Evolutionary conservation across 2,113 vertebrate species (phyloP), one percentile per base, ranked within the genome.

Genomic region (Theropithecus gelada): DNA sequence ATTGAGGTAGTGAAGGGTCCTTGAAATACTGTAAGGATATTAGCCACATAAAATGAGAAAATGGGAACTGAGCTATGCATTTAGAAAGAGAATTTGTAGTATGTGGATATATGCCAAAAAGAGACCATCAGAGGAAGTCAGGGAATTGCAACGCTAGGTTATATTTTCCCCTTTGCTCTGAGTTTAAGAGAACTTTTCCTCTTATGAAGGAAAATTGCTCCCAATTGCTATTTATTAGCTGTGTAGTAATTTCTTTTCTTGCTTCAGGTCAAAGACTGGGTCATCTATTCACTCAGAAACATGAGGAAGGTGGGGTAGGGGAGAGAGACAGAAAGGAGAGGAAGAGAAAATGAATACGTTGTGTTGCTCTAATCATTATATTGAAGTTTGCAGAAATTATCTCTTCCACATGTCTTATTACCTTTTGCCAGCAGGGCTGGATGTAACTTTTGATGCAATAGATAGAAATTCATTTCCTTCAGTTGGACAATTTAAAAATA

Each of bases 21-120:
- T 98, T 96, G 94, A 96, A 88, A 94, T 94, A 93, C 8, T 43
- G 45, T 40, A 12, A 96, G 79, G 68, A 85, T 96, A 96, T 95
- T 96, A 97, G 70, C 90, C 83, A 32, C 45, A 79, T 88, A 95
- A 93, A 88, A 97, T 88, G 88, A 97, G 96, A 96, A 93, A 88
- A 94, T 88, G 85, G 57, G 73, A 91, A 23, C 59, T 17, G 90
- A 97, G 81, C 84, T 97, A 86, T 80, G 95, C 95, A 91, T 97
- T 96, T 92, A 94, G 97, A 97, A 85, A 96, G 48, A 80, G 76
- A 96, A 94, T 94, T 93, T 97, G 81, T 52, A 78, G 78, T 90
- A 23, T 0, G 0, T 84, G 96, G 66, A 55, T 55, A 45, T 45
- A 25, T 1, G 72, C 72, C 92, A 52, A 78, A 32, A 61, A 38